Base-by-base conservation (phyloP, 2,888 invertebrate genomes). In the Chaitophorus viminalis region DNA sequence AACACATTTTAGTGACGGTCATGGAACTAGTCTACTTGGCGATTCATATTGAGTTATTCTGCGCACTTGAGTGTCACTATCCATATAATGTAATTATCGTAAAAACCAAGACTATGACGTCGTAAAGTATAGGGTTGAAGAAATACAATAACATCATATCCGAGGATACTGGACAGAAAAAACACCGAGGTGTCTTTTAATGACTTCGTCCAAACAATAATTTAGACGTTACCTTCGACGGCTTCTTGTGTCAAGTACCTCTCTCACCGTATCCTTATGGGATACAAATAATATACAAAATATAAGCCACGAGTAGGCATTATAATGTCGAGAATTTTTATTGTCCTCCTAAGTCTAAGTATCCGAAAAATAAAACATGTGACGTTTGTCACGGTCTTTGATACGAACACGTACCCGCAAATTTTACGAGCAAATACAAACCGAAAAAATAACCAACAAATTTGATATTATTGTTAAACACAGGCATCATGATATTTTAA, bases 351-450 rank as follows among this genome's bases (percentile, higher is more conserved):
- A 29, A 46, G 81, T n/a, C 79, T 39, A 84, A 84, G 78, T 72
- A 78, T 25, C 75, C 81, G 81, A 74, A 79, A 86, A 46, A 46
- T 5, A 46, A 78, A 74, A 72, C 68, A 52, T 11, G 39, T 39
- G 70, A 87, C 74, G 74, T 74, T 81, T 74, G 87, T 87, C 79
- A 87, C 79, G 78, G 74, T 74, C 74, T 87, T 65, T 65, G 87
- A 81, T 87, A 87, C 87, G 87, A 81, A 87, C 87, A 87, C 87
- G 87, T 81, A 81, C 74, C 81, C 79, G 74, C 81, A 87, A 81
- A 75, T 87, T 87, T 87, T 87, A 87, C 74, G 87, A 81, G 81
- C 74, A 79, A n/a, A n/a, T 76, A 33, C 72, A 46, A 68, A 86
- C 54, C 78, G 17, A 39, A 36, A 70, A 77, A 77, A 77, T 68